These are phyloP conservation scores for Clarias platycephalus DNA, from an alignment of 2,797 vertebrate genomes.

Conservation along the genomic window DNA sequence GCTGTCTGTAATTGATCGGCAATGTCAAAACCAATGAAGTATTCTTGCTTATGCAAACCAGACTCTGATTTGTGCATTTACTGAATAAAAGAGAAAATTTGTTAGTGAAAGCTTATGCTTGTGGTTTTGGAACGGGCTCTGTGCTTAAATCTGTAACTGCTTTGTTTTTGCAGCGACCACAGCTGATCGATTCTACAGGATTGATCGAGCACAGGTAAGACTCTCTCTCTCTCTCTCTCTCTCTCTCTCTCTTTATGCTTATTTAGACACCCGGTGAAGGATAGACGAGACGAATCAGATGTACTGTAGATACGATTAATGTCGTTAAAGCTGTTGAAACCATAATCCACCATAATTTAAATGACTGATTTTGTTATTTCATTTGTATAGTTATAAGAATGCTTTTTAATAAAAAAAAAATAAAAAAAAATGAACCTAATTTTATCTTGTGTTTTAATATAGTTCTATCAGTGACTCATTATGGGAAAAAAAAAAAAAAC, in stretches of 20 bases:
- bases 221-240: neutral
- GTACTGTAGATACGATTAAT: neutral
- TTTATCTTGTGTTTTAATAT: too few relatives aligned
- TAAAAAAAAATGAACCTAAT: too few relatives aligned
- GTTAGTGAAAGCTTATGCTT: neutral
- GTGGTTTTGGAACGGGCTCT: neutral
- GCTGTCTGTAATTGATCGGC: neutral
- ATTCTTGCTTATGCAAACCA: neutral
- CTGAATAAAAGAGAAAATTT: neutral
- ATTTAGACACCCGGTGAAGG: neutral
- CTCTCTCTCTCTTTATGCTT: neutral
- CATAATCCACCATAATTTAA: too few relatives aligned
- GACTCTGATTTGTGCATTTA: neutral
- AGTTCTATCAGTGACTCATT: neutral
- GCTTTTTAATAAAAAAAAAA: neutral
- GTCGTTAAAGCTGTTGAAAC: neutral
- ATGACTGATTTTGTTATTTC: neutral
- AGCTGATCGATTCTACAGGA: constrained; percentile 87
- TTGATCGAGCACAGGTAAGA: constrained; percentile 85
- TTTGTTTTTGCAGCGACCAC: constrained; percentile 75
- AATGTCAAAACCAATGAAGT: neutral
- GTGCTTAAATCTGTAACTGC: neutral
- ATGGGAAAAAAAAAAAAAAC: neutral
- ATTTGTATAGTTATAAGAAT: neutral
- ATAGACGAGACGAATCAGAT: neutral